Evolutionary conservation across 2,113 vertebrate genomes (phyloP).

Genomic region (Sarotherodon lohbergeri): DNA sequence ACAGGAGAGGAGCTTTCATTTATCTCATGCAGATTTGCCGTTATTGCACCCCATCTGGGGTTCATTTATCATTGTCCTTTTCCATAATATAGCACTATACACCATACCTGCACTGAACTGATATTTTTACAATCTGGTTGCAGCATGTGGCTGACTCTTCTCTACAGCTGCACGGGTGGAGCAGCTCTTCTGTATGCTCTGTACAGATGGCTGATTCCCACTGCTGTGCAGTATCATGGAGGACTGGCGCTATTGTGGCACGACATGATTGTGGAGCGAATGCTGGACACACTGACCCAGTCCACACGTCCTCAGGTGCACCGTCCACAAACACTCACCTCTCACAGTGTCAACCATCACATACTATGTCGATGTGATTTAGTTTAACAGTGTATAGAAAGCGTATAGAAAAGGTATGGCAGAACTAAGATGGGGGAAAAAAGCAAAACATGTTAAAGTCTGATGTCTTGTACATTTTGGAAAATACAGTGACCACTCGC

Average conservation of each 20-base stretch:
- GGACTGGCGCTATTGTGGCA: conserved; percentile 68
- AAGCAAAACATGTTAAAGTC: rapidly evolving
- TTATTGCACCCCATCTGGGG: neutral
- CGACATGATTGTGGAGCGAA: conserved; percentile 49
- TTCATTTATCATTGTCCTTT: neutral
- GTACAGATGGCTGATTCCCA: conserved; percentile 62
- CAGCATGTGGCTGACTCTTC: conserved; percentile 60
- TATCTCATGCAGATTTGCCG: conserved; percentile 4
- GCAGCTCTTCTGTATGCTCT: conserved; percentile 51
- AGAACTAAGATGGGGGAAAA: neutral
- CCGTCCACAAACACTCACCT: neutral
- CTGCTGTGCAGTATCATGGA: conserved; percentile 51
- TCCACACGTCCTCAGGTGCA: conserved; percentile 69
- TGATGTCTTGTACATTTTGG: neutral
- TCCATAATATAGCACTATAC: neutral
- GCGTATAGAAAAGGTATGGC: neutral
- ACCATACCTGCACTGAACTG: neutral
- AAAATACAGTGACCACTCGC: neutral
- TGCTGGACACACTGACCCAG: conserved; percentile 57
- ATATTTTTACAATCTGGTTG: neutral
- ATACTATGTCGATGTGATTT: neutral
- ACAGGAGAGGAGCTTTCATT: conserved; percentile 15
- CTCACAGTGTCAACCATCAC: neutral
- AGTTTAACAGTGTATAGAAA: neutral
- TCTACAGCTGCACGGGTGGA: conserved; percentile 47